Evolutionary conservation across 2,113 vertebrate genomes (phyloP), one percentile per base, ranked within the genome.

Genomic region (Ochotona curzoniae): DNA sequence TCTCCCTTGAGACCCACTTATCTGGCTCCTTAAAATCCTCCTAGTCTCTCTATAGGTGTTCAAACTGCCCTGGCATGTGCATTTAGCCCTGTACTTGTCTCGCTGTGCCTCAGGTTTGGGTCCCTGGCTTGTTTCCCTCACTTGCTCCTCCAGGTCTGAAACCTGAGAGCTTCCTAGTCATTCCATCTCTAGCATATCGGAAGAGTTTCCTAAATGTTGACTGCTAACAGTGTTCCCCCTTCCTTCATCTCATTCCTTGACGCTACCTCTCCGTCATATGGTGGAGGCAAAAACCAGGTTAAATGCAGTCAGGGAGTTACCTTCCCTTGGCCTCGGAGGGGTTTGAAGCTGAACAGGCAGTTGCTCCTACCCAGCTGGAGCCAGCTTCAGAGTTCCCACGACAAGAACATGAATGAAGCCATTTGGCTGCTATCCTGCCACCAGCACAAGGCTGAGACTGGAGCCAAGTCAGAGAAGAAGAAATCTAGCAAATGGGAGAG

Each of bases 181-280:
- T 51, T 87, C 60, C 32, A 20, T 28, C 51, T 84, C 78, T 11
- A 71, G 64, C 76, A 76, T 54, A 60, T 90, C 73, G 90, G 89
- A 63, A 83, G 81, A 54, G 49, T 5, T 32, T 67, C 80, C 61
- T 25, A 66, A 70, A 83, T 63, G 67, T 83, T 90, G 70, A 60
- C 60, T 4, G 30, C n/a, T n/a, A n/a, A n/a, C n/a, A n/a, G n/a
- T n/a, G 21, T 69, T 86, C 60, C 26, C 30, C 49, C 61, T 83
- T 38, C 66, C 17, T 64, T 47, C 63, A 76, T 66, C 47, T 92
- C 54, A 63, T 7, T 63, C 30, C 63, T 54, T 28, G 35, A 57
- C 18, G 91, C 49, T 5, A 81, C 17, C 38, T 7, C 44, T 66
- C 44, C 10, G 60, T n/a, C 28, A 49, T 17, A 35, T 7, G 4